Evolutionary conservation across 2,797 vertebrate genomes (phyloP).

Genomic region (Gastrophryne carolinensis): DNA sequence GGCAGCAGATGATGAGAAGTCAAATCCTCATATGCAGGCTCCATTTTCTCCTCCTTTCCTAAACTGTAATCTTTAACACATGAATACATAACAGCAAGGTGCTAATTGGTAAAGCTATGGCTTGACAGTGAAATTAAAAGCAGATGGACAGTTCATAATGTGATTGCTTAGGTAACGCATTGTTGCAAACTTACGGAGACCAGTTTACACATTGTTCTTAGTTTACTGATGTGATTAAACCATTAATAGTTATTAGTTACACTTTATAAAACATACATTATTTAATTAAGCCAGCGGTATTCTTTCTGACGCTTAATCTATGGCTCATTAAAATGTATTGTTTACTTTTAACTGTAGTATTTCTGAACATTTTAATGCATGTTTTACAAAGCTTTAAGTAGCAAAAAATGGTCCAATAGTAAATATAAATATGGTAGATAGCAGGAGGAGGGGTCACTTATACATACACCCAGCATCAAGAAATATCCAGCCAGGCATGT

Average conservation of each 20-base stretch:
- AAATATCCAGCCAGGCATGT: no score
- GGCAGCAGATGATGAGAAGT: neutral
- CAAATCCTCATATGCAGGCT: neutral
- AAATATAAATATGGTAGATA: no score
- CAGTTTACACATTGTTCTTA: neutral
- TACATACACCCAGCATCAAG: no score
- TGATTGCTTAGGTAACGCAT: neutral
- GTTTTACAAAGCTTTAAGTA: no score
- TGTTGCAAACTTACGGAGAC: neutral
- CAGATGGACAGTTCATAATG: neutral
- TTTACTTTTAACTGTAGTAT: no score
- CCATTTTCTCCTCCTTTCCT: neutral
- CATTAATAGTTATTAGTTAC: neutral
- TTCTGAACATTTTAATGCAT: no score
- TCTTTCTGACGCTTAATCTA: neutral
- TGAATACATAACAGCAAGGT: neutral
- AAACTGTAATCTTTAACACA: neutral
- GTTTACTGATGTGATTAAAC: neutral
- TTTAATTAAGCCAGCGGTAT: neutral
- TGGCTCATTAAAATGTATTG: no score
- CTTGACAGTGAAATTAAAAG: conserved; percentile 12
- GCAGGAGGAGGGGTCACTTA: no score
- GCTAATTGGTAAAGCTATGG: conserved; percentile 6
- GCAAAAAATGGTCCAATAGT: no score
- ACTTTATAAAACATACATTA: neutral